Base-by-base conservation (phyloP, 35 echinoderm and acorn worm genomes). In the Apostichopus japonicus region DNA sequence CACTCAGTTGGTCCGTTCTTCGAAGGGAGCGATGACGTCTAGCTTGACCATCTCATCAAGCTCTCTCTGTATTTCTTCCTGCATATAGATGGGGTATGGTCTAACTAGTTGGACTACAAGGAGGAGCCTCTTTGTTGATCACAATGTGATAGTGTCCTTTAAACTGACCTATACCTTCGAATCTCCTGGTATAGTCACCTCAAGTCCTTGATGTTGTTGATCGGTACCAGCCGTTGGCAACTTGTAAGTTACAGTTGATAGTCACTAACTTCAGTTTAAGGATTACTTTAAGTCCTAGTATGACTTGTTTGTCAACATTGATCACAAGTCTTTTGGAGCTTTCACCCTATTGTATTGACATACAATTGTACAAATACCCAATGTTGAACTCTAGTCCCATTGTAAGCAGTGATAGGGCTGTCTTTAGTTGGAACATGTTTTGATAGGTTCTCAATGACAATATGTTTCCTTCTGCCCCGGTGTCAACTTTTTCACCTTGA, bases 1-100 rank as follows among this genome's bases (percentile, higher is more conserved):
- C 1, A 95, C 94, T 91, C 94, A 95, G 23, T 95, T 86, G 1
- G 91, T 95, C 1, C 80, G 89, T 86, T 95, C 90, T 0, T 62
- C 90, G 0, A 95, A 90, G 3, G 24, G 56, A 1, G 78, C 33
- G 21, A 94, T 94, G 10, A 90, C 93, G 4, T 44, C 87, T n/a
- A 94, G 80, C 8, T 52, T 52, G 23, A 58, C 53, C 93, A 94
- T 94, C 53, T 83, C 16, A n/a, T 91, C 77, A 10, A 94, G 59
- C 78, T 94, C 93, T 55, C 16, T 6, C 56, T 94, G 81, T 15
- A 94, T 70, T 14, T 91, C 27, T n/a, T 91, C 78, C 0, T 90
- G 55, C 27, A 94, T 92, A 17, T 92, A 54, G 24, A 92, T 92
- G 10, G 94, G 90, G 14, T 58, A 77, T 15, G 53, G 52, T 53